Base-by-base conservation (phyloP, 2,113 vertebrate species). In the Lophius piscatorius region DNA sequence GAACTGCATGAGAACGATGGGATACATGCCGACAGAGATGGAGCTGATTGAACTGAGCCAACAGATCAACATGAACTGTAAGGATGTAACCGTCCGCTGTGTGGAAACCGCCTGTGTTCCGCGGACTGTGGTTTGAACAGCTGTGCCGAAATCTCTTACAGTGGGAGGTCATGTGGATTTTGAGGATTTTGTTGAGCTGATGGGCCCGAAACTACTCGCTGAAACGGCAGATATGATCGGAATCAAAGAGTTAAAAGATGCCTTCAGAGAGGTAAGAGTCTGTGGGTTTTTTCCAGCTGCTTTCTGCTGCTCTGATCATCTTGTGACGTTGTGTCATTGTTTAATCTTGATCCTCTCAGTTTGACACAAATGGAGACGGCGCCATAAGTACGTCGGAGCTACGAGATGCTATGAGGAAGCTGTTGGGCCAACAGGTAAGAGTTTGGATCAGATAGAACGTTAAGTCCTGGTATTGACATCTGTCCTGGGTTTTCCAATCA, bases 11-110 rank as follows among this genome's bases (percentile, higher is more conserved):
- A 92, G 97, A 28, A 99, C 97, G 7, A 99, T 98, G 97, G 97
- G 96, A 63, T 98, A 96, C 90, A 98, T 98, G 97, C 97, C 96
- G n/a, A 99, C 97, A 0, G 97, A 99, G 80, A 99, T 99, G 97
- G 97, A 99, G 80, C 92, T 99, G 42, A 98, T 98, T 2, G 97
- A 99, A 70, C 90, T 99, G 24, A 98, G 96, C 73, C 97, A 99
- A 81, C 96, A 96, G 87, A 98, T 99, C 88, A 99, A 98, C 90
- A 99, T 99, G 97, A 99, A 98, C 88, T 0, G 97, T 99, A 83
- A 94, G 97, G 87, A 0, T 1, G 52, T 22, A 61, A 10, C 1
- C 14, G 28, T 56, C 21, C 9, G n/a, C 9, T 17, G 22, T 20
- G 24, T 34, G 4, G 24, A 1, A 22, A 39, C 12, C 45, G 1